A percentile compares a stretch with the other conserved stretches of the same genome.
phyloP scores from a whole-genome alignment of 2,888 invertebrate species.

The Aplocera efformata region DNA sequence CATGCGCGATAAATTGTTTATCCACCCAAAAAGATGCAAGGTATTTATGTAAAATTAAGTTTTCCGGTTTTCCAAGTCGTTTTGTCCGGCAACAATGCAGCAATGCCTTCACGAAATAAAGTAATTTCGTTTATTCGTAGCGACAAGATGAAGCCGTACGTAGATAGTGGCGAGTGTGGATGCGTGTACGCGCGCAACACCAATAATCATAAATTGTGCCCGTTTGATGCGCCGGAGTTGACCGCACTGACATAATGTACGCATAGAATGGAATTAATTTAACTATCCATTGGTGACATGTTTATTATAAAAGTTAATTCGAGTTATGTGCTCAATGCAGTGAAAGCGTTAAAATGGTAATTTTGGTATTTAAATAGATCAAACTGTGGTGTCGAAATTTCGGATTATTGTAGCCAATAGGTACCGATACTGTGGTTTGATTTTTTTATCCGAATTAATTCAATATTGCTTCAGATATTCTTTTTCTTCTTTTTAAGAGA shows the following conservation, averaged over 20 bases:
- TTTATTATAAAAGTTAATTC: slow-evolving; percentile 18
- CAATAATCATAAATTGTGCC: slow-evolving; percentile 80
- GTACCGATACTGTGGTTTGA: no score
- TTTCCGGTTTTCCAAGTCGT: no score
- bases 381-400: no score
- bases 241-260: slow-evolving; percentile 24
- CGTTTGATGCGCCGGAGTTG: slow-evolving; percentile 68
- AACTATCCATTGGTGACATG: slow-evolving; percentile 10
- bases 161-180: slow-evolving; percentile 78
- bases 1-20: no score
- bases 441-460: no score
- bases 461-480: no score
- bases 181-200: slow-evolving; percentile 73
- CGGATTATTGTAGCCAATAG: no score
- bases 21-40: no score
- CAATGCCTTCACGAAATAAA: slow-evolving; percentile 32
- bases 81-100: not conserved
- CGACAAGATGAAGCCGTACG: slow-evolving; percentile 72
- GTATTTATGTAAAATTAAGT: no score
- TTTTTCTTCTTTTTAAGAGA: no score
- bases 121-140: slow-evolving; percentile 51
- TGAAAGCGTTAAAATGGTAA: slow-evolving; percentile 1
- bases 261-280: slow-evolving; percentile 9
- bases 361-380: not conserved
- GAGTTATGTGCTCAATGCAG: slow-evolving; percentile 11